These are phyloP conservation scores for Ophion ventricosus DNA, from an alignment of 2,888 invertebrate species.

Conservation along the genomic window DNA sequence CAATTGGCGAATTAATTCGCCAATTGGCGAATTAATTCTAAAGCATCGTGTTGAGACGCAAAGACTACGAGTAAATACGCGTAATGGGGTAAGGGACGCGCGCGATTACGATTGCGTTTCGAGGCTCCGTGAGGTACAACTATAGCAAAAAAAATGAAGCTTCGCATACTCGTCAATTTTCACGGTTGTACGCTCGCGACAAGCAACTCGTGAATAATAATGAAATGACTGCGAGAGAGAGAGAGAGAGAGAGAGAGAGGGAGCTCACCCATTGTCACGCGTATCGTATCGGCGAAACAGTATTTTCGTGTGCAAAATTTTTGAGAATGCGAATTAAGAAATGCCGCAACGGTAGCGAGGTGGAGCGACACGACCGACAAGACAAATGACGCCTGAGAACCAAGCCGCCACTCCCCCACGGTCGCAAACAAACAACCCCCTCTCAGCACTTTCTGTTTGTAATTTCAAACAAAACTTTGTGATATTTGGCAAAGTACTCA, in stretches of 20 bases:
- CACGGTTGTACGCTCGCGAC: background rate
- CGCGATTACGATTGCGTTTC: conserved; percentile 28
- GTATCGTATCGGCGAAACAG: conserved; percentile 1
- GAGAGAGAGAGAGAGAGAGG: too few species aligned
- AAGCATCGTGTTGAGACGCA: background rate
- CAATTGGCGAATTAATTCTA: too few species aligned
- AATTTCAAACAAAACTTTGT: background rate
- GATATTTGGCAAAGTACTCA: conserved; percentile 17
- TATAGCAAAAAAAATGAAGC: conserved; percentile 2
- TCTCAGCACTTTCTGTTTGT: conserved; percentile 18
- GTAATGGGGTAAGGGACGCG: background rate
- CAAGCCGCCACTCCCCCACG: conserved; percentile 30
- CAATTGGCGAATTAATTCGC: too few species aligned
- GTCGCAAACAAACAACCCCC: background rate
- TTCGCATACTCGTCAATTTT: background rate
- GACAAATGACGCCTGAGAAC: conserved; percentile 57
- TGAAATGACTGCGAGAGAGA: background rate
- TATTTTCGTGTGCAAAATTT: conserved; percentile 3
- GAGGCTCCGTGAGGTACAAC: background rate
- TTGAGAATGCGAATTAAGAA: conserved; percentile 26
- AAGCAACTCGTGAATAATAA: background rate
- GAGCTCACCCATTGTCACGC: conserved; percentile 43
- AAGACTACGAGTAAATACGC: background rate
- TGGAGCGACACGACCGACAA: conserved; percentile 28
- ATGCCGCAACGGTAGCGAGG: conserved; percentile 25